A percentile compares a stretch with the other conserved stretches of the same genome.
Conservation (phyloP, 2,113 vertebrate genomes). For the Campylomormyrus numenius region DNA sequence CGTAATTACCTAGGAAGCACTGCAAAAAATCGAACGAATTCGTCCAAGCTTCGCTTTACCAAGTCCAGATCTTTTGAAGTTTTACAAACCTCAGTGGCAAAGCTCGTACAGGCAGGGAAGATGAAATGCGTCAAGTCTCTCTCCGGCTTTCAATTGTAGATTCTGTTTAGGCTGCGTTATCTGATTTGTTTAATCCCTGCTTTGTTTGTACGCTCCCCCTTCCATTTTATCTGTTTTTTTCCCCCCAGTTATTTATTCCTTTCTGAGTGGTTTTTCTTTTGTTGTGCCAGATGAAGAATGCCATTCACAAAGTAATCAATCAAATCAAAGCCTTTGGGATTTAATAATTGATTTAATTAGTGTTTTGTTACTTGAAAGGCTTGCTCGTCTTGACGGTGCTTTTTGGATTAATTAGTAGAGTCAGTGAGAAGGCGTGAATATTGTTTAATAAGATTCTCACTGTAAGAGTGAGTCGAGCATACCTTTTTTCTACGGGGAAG, state of each 20-base stretch:
- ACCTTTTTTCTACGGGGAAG: neutral
- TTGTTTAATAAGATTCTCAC: neutral
- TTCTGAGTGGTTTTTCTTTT: neutral
- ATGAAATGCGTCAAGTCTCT: slow-evolving; percentile 42
- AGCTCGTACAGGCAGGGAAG: slow-evolving; percentile 49
- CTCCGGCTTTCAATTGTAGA: neutral
- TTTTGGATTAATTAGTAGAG: slow-evolving; percentile 17
- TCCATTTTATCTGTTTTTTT: neutral
- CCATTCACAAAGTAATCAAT: slow-evolving; percentile 15
- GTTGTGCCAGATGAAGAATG: neutral
- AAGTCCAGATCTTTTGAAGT: slow-evolving; percentile 46
- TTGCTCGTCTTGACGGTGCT: neutral
- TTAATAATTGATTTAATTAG: slow-evolving; percentile 21
- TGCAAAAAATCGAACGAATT: slow-evolving; percentile 47
- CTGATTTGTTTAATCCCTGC: slow-evolving; percentile 2
- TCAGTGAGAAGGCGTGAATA: neutral
- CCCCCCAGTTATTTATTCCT: slow-evolving; percentile 10
- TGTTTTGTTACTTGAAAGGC: neutral
- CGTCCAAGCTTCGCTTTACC: slow-evolving; percentile 41
- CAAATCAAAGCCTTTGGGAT: slow-evolving; percentile 6
- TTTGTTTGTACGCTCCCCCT: neutral
- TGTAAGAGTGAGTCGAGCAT: neutral
- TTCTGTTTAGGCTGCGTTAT: neutral
- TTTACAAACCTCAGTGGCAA: slow-evolving; percentile 51
- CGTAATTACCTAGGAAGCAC: slow-evolving; percentile 60